Conservation (phyloP, 2,797 vertebrate genomes). For the Catostomus latipinnis region DNA sequence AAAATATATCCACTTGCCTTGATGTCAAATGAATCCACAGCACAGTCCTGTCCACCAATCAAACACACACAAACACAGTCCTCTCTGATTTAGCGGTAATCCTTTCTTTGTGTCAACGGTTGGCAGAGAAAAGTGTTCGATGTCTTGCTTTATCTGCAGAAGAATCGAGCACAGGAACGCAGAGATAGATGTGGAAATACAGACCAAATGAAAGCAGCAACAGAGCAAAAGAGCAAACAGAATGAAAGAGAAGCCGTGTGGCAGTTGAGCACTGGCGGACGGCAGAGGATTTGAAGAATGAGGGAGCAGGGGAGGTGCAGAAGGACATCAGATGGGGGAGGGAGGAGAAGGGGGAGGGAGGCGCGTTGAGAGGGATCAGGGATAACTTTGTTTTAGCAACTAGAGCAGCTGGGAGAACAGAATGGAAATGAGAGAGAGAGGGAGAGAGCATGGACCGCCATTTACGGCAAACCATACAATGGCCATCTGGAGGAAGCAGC, state of each 20-base stretch:
- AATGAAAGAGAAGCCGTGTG: constrained; percentile 71
- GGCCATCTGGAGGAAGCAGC: constrained; percentile 88
- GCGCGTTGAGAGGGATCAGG: constrained; percentile 73
- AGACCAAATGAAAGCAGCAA: constrained; percentile 55
- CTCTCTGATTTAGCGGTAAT: constrained; percentile 84
- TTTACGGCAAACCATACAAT: constrained; percentile 93
- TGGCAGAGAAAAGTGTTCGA: constrained; percentile 83
- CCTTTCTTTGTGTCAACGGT: constrained; percentile 87
- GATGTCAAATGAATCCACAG: constrained; percentile 73
- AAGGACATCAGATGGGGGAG: constrained; percentile 52
- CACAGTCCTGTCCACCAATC: constrained; percentile 30
- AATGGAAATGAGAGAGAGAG: constrained; percentile 38
- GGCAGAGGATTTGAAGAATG: constrained; percentile 82
- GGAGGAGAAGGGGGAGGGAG: constrained; percentile 63
- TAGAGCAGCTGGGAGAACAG: constrained; percentile 80
- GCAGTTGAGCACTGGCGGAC: constrained; percentile 81
- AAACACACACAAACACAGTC: constrained; percentile 33
- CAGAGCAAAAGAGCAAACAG: constrained; percentile 25
- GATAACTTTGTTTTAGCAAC: constrained; percentile 74
- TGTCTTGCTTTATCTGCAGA: constrained; percentile 84
- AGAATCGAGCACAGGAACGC: constrained; percentile 67
- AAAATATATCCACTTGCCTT: constrained; percentile 87
- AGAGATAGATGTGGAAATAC: constrained; percentile 63
- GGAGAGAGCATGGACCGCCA: constrained; percentile 60
- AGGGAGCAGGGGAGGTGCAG: constrained; percentile 66